Conservation (phyloP, 1,140 invertebrate species). For the Cyclargus thomasi region DNA sequence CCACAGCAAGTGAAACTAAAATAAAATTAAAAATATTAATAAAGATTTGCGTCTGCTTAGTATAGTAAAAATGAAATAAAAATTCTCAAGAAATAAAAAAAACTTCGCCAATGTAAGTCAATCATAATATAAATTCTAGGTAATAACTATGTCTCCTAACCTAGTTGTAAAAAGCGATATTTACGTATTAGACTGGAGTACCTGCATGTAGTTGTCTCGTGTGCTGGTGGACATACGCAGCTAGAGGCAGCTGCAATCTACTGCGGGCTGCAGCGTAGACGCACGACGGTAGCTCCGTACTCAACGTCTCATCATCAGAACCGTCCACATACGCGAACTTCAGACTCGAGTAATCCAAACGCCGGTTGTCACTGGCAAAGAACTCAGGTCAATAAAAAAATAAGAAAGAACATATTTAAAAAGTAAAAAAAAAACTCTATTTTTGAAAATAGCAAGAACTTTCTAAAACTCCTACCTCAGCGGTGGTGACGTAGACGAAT, state of each 20-base stretch:
- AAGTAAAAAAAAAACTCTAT: not conserved
- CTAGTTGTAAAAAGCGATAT: no score
- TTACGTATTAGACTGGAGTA: constrained; percentile 17
- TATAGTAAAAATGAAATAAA: no score
- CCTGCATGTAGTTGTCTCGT: constrained; percentile 54
- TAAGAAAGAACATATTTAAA: not conserved
- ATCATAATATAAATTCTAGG: no score
- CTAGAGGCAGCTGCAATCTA: constrained; percentile 63
- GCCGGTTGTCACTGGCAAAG: constrained; percentile 46
- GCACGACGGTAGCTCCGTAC: constrained; percentile 79
- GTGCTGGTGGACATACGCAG: constrained; percentile 64
- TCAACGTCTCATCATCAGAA: constrained; percentile 53
- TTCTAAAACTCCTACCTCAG: constrained; percentile 38
- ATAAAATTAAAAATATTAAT: no score
- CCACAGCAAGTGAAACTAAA: no score
- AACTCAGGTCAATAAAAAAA: constrained; percentile 19
- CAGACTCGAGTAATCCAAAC: constrained; percentile 53
- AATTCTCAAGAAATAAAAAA: no score
- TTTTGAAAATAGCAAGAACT: not conserved
- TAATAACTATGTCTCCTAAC: no score
- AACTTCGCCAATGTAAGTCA: no score
- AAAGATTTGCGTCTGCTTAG: no score
- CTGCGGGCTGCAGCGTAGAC: constrained; percentile 77
- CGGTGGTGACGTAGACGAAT: constrained; percentile 61
- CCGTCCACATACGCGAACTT: constrained; percentile 62